Percentiles rank a stretch among this genome's conserved stretches.
These are phyloP conservation scores for Dryobates pubescens DNA, from an alignment of 2,797 vertebrate genomes.

Conservation along the genomic window DNA sequence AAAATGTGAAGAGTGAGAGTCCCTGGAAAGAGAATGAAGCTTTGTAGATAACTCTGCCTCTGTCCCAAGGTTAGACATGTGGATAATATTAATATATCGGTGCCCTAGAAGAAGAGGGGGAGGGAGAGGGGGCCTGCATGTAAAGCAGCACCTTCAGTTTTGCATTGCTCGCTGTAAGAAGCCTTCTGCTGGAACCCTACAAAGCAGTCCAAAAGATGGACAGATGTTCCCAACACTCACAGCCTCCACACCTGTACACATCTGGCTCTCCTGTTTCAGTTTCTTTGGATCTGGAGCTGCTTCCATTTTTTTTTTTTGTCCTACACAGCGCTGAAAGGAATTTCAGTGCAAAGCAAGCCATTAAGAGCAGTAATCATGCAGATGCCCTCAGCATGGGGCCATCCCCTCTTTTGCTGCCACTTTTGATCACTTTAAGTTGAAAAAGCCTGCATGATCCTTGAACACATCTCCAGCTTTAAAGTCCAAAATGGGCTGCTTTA, in stretches of 20 bases:
- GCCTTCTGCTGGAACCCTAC: not conserved
- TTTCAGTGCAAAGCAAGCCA: not conserved
- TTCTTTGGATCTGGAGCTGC: not conserved
- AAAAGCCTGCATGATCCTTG: not conserved
- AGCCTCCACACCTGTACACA: fast-evolving
- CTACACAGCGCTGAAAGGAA: not conserved
- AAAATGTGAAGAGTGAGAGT: not conserved
- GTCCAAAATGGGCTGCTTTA: slow-evolving; percentile 19
- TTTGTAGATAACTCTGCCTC: not conserved
- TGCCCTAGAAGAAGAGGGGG: not conserved
- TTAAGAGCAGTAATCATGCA: not conserved
- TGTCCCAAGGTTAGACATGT: not conserved
- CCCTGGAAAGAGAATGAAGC: not conserved
- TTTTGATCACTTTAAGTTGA: not conserved
- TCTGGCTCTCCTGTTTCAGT: not conserved
- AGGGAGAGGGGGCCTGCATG: fast-evolving
- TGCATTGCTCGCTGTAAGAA: not conserved
- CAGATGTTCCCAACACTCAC: not conserved
- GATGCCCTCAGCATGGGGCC: not conserved
- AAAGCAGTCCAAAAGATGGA: not conserved
- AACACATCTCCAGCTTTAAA: not conserved
- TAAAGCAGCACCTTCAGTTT: not conserved
- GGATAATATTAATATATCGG: not conserved
- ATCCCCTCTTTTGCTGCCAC: not conserved
- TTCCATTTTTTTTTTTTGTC: not conserved